Conservation (phyloP, 2,888 invertebrate species). For the Nomada goodeniana region DNA sequence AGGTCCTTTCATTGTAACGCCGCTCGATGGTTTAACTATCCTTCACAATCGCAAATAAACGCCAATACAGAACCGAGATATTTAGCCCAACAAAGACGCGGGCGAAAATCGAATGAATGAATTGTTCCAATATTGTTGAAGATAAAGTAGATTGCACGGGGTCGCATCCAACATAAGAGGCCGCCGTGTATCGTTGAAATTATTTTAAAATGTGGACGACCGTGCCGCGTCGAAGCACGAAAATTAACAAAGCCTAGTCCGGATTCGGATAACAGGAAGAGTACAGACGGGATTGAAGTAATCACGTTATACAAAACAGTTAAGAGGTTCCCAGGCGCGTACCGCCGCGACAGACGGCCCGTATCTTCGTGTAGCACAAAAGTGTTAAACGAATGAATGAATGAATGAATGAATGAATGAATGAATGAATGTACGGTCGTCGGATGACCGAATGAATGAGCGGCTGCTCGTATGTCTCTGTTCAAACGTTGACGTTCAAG, state of each 20-base stretch:
- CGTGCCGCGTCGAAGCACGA: neutral
- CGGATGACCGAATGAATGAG: slow-evolving; percentile 53
- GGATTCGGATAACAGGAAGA: slow-evolving; percentile 27
- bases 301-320: slow-evolving; percentile 82
- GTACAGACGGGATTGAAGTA: slow-evolving; percentile 69
- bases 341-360: slow-evolving; percentile 77
- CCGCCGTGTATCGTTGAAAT: too few species aligned
- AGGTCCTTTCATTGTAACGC: too few species aligned
- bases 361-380: slow-evolving; percentile 82
- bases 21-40: too few species aligned
- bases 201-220: too few species aligned
- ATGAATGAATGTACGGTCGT: slow-evolving; percentile 75
- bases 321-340: slow-evolving; percentile 79
- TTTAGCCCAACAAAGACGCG: too few species aligned
- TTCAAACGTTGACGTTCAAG: slow-evolving; percentile 26
- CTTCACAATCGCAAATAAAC: too few species aligned
- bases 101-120: too few species aligned
- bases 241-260: slow-evolving; percentile 15
- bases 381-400: slow-evolving; percentile 83
- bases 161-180: too few species aligned
- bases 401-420: slow-evolving; percentile 78
- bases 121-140: too few species aligned
- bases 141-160: too few species aligned
- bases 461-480: slow-evolving; percentile 54
- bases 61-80: too few species aligned